Conservation (phyloP, 2,113 vertebrate species). For the Pithys albifrons region DNA sequence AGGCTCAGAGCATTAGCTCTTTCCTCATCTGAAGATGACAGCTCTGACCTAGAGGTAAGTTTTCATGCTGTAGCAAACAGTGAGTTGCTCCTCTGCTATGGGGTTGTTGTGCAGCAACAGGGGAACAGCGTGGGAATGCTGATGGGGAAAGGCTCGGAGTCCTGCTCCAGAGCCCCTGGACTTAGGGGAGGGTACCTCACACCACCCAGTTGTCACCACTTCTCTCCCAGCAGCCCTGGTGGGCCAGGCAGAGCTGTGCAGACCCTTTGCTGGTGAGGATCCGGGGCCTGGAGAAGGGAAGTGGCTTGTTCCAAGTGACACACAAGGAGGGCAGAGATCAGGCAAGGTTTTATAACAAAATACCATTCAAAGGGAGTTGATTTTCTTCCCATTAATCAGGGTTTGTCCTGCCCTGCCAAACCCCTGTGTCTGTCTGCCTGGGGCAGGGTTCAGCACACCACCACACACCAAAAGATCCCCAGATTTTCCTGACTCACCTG, state of each 20-base stretch:
- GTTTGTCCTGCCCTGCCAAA: background rate
- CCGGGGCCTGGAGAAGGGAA: background rate
- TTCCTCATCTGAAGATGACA: background rate
- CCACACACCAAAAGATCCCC: background rate
- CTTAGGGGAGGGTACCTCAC: background rate
- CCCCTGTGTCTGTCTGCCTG: background rate
- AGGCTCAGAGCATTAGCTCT: background rate
- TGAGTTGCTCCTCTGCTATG: background rate
- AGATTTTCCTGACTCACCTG: slow-evolving; percentile 74
- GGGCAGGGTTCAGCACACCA: background rate
- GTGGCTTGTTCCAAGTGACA: background rate
- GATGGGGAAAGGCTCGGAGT: background rate
- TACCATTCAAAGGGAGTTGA: background rate
- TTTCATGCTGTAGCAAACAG: background rate
- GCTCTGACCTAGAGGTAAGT: background rate
- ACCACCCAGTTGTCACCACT: background rate
- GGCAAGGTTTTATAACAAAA: background rate
- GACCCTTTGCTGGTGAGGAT: background rate
- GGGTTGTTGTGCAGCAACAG: background rate
- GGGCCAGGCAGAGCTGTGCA: background rate
- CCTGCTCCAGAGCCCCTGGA: background rate
- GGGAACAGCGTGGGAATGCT: background rate
- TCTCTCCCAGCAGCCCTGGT: background rate
- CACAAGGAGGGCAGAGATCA: background rate
- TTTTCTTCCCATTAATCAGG: background rate